These are phyloP conservation scores for Xyliphius kryptos DNA, from an alignment of 2,113 vertebrate genomes.

Conservation along the genomic window DNA sequence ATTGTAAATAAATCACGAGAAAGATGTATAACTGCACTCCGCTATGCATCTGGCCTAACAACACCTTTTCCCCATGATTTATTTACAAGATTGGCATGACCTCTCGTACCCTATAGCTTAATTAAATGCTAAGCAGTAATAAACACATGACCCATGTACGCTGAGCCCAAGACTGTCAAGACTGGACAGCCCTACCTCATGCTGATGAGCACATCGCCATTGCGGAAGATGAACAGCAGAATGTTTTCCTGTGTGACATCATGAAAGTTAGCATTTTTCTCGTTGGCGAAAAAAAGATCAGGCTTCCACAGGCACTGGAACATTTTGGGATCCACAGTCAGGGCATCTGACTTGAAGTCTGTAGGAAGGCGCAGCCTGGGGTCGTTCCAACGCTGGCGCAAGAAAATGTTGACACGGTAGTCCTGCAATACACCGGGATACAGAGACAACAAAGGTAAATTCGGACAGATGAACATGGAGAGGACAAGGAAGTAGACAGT, in stretches of 20 bases:
- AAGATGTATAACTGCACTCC: no score
- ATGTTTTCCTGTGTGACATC: conserved; percentile 98
- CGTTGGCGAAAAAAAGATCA: conserved; percentile 95
- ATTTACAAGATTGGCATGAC: no score
- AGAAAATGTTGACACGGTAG: conserved; percentile 92
- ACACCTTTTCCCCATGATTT: no score
- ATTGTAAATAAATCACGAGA: no score
- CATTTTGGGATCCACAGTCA: conserved; percentile 94
- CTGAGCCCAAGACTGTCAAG: no score
- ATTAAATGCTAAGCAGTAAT: no score
- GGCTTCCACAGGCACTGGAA: conserved; percentile 98
- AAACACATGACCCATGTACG: no score
- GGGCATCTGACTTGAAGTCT: conserved; percentile 84
- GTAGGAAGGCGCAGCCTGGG: conserved; percentile 84
- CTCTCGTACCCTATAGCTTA: no score
- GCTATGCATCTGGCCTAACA: no score
- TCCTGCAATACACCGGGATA: conserved; percentile 64
- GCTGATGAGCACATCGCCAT: conserved; percentile 90
- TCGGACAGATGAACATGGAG: no score
- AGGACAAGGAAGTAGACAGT: no score
- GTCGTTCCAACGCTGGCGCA: conserved; percentile 95
- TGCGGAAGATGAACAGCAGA: conserved; percentile 91
- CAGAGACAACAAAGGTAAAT: background rate
- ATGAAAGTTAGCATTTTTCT: conserved; percentile 96
- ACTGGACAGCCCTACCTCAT: conserved; percentile 73